Base-by-base conservation (phyloP, 2,888 invertebrate genomes). In the Tachina fera region DNA sequence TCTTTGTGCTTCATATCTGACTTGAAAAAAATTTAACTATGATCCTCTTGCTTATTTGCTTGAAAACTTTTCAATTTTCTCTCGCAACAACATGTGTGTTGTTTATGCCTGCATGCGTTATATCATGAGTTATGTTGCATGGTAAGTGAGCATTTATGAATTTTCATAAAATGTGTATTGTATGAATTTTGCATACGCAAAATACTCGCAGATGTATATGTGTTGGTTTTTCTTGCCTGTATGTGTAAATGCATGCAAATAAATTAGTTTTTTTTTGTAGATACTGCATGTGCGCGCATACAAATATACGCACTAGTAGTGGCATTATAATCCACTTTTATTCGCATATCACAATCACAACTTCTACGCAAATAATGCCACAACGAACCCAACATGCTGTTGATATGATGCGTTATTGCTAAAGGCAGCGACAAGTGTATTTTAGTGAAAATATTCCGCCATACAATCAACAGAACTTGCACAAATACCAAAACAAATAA, bases 291-390 rank as follows among this genome's bases (percentile, higher is more conserved):
- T 45, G n/a, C 14, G 51, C 19, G 22, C 8, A 39, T 63, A 10
- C 43, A 56, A 16, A 65, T 19, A 39, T 45, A 31, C 22, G 5
- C 11, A 63, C 31, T 68, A 74, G 22, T 39, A 76, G 79, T 76
- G 83, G 76, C 87, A 88, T 87, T 88, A 89, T 91, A 90, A 90
- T 90, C 90, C 89, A 89, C 91, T 90, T 89, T 89, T 90, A 89
- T 89, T 89, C 88, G 88, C 88, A 89, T 89, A 88, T 89, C 90
- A 89, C 89, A 89, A 89, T 91, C 89, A 68, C 19, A 77, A 63
- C 63, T 81, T 74, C 78, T 63, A 72, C 53, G 47, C 72, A 89
- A 89, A 89, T 87, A 88, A 43, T 83, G 60, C 77, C 78, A 81
- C 67, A 79, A 65, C 70, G 51, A 58, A 63, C 70, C 51, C 61